Base-by-base conservation (phyloP, 2,113 vertebrate species). In the Desmodus rotundus region DNA sequence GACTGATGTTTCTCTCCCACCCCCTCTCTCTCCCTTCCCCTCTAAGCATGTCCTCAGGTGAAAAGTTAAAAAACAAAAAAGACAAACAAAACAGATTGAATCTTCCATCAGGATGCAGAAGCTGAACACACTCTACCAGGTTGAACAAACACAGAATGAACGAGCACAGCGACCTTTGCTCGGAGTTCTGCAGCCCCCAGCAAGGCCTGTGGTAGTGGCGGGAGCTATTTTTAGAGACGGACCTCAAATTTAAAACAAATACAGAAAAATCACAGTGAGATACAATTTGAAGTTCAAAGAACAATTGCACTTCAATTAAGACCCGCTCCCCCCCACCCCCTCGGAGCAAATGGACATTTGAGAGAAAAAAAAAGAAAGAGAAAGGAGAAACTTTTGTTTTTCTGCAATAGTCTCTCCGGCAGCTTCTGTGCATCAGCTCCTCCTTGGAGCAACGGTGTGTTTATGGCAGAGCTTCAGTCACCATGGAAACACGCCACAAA, bases 401-500 rank as follows among this genome's bases (percentile, higher is more conserved):
- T 17, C 68, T 82, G 47, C 41, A 85, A 45, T 28, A 61, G 68
- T 47, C 87, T 92, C 67, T 33, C 36, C 33, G 11, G 17, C 86
- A 56, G 56, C 73, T 5, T 89, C 89, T 74, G 87, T 93, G 95
- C 38, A 1, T 87, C 74, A 36, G 68, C 96, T 78, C n/a, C 65
- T 74, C 22, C 8, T 68, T 43, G 26, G 50, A 76, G 50, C 4
- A 0, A 91, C 36, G 52, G n/a, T 38, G 74, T 81, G 31, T 95
- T 96, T 96, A 67, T 84, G 70, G 17, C 87, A 80, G 81, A 97
- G 77, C 85, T 80, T 22, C 15, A 20, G 67, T 98, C 83, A 41
- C 97, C 84, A 94, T 93, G 86, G 93, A 94, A 98, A 98, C 97
- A 5, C 56, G 73, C 93, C 95, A 94, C 96, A 87, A 94, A 93